Base-by-base conservation (phyloP, 2,797 vertebrate species). In the Paratrypauchen microcephalus region DNA sequence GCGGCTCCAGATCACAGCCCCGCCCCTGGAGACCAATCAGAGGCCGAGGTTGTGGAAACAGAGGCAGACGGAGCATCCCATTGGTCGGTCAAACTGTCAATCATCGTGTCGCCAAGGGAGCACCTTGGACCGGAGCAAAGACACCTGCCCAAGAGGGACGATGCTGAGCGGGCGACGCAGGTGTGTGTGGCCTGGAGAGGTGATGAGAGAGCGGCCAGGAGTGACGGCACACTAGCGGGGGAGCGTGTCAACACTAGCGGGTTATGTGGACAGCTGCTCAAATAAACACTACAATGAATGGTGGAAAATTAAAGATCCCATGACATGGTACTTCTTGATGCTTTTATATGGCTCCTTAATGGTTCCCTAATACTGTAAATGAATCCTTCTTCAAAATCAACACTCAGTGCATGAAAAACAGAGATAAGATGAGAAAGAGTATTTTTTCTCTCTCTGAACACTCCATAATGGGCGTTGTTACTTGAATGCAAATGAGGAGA, bases 11-110 rank as follows among this genome's bases (percentile, higher is more conserved):
- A 89, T 87, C 82, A 82, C 69, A 57, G 85, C 82, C 77, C 88
- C 93, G 85, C 93, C 94, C 93, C 24, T 94, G 84, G 90, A 86
- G 90, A 94, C 94, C 91, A 93, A 94, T 93, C 78, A 73, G 19
- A 41, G 0, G 6, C 59, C 24, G 61, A 47, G 41, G 9, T 18
- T 60, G 60, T 63, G 68, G 73, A 82, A 59, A 79, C 75, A 57
- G 83, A 82, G 80, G 55, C 60, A 61, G 75, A 0, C 6, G 0
- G 0, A 36, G 24, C 6, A 41, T 66, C 2, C 74, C 2, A 93
- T 93, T 94, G 87, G 92, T 50, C 41, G 13, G 4, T 0, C 5
- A 13, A 1, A 0, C 61, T 65, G 88, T 83, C 83, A 0, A 9
- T 92, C 81, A 83, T 65, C 0, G 6, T 76, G 85, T 82, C 80